Percentiles rank a stretch among this genome's conserved stretches.
phyloP scores from a whole-genome alignment of 2,113 vertebrate species.

The Penelope pileata region DNA sequence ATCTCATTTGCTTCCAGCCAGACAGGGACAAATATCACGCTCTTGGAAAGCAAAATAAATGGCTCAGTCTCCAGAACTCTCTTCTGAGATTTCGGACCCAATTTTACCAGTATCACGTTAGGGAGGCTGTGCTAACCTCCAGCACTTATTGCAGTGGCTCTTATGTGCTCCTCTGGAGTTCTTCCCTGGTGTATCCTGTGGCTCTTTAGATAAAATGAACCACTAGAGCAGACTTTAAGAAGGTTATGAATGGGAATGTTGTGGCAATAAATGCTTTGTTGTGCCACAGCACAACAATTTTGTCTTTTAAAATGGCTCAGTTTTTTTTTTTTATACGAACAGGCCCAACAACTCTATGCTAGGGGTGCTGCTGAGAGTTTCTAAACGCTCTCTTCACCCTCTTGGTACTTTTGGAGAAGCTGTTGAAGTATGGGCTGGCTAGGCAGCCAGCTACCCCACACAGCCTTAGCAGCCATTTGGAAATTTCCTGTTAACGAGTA shows the following conservation, averaged over 20 bases:
- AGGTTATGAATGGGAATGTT: background rate
- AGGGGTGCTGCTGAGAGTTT: background rate
- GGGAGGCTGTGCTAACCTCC: background rate
- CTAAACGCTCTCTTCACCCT: background rate
- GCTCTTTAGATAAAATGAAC: background rate
- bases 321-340: background rate
- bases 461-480: no score
- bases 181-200: background rate
- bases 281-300: no score
- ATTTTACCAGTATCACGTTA: background rate
- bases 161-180: background rate
- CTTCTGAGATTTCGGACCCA: background rate
- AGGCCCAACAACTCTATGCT: background rate
- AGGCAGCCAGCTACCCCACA: no score
- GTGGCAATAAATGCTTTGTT: background rate
- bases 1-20: background rate
- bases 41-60: background rate
- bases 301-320: background rate
- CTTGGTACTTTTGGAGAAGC: no score
- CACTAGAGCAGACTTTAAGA: background rate
- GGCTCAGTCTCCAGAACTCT: background rate
- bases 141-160: background rate
- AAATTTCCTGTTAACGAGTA: no score
- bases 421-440: no score
- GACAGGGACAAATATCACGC: rapidly evolving